Evolutionary conservation across 2,797 vertebrate species (phyloP).

Genomic region (Premnoplex brunnescens): DNA sequence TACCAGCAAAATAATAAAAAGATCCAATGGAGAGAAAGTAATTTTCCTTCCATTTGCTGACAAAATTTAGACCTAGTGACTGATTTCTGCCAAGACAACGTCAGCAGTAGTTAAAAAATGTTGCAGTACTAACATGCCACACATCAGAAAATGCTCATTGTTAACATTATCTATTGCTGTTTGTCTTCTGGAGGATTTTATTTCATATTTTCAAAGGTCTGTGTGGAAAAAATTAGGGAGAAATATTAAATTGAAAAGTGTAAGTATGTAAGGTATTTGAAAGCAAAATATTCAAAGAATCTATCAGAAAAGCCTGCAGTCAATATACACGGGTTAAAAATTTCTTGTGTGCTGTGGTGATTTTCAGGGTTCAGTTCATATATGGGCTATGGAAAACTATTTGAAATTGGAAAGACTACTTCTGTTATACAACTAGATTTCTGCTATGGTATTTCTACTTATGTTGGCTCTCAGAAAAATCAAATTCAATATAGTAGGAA

Average conservation of each 20-base stretch:
- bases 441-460: neutral
- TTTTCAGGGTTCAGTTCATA: neutral
- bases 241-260: neutral
- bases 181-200: neutral
- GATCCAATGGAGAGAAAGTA: neutral
- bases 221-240: neutral
- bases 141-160: neutral
- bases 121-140: neutral
- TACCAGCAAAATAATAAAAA: neutral
- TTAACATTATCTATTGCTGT: rapidly evolving
- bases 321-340: neutral
- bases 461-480: neutral
- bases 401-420: neutral
- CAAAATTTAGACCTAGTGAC: neutral
- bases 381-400: neutral
- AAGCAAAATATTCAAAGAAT: neutral
- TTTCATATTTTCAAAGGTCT: neutral
- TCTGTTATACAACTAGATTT: neutral
- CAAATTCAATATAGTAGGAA: neutral
- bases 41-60: neutral
- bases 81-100: neutral
- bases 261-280: neutral
- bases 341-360: neutral
- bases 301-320: neutral
- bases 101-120: neutral